Evolutionary conservation across 2,113 vertebrate genomes (phyloP), one percentile per base, ranked within the genome.

Genomic region (Tachuris rubrigastra): DNA sequence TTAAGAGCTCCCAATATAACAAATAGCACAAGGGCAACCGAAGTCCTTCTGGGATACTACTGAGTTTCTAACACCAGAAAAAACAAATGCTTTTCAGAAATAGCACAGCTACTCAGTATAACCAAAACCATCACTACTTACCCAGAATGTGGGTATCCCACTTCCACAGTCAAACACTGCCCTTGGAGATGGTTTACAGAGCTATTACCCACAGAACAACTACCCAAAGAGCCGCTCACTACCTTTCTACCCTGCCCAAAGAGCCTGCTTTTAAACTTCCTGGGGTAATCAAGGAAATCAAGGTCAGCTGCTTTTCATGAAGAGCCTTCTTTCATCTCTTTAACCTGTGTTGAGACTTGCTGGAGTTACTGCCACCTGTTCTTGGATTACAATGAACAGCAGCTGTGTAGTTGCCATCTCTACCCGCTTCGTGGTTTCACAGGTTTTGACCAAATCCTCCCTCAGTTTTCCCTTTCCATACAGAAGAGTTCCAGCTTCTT

Each of bases 1-100:
- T 58, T 7, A 37, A 41, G 3, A 33, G 0, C 1, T 23, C 11
- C 15, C 12, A 33, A 30, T 4, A 37, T 1, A 53, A 52, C 0
- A 77, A n/a, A 10, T 1, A 55, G 1, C 2, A 3, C 0, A 17
- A 0, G 0, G 0, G 0, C 1, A 0, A 30, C 33, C 2, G 8
- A 77, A 52, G 2, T 0, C 6, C 8, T 10, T 15, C 27, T 1
- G 20, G 1, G 1, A 6, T 3, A 7, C 27, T 5, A 2, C 0
- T 6, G 6, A 11, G 1, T 4, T 84, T 37, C 11, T 9, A 21
- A 15, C 1, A 55, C 2, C 0, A 0, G 1, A 0, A 28, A 72
- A 63, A 44, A 0, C 58, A 65, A 39, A 49, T 0, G 23, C 1
- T 2, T 4, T 20, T 18, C 0, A 5, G 1, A 78, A 0, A 71